phyloP scores from a whole-genome alignment of 2,797 vertebrate species.

The Pantherophis vulpinus region DNA sequence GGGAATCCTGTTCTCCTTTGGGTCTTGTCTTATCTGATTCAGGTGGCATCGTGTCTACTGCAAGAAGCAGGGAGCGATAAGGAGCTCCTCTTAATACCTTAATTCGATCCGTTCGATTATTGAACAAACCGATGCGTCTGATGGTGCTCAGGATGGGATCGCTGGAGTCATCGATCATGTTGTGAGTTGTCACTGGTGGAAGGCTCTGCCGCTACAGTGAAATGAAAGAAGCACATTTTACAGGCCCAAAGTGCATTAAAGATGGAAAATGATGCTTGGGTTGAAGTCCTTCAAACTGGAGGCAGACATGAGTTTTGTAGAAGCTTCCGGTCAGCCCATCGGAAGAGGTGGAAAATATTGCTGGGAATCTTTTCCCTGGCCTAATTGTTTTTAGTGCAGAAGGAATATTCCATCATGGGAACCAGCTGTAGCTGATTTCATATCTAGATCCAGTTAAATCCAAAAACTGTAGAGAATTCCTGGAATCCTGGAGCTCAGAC shows the following conservation, averaged over 20 bases:
- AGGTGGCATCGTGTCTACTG: background rate
- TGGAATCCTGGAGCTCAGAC: background rate
- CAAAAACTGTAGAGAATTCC: background rate
- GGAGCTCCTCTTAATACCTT: constrained; percentile 74
- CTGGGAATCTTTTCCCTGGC: background rate
- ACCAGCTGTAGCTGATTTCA: background rate
- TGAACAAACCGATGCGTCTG: constrained; percentile 89
- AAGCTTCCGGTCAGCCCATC: background rate
- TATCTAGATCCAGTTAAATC: background rate
- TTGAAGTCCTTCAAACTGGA: background rate
- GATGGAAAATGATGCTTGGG: background rate
- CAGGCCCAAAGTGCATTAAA: background rate
- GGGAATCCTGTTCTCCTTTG: background rate
- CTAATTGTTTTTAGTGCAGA: background rate
- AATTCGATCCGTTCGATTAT: constrained; percentile 86
- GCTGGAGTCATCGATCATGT: constrained; percentile 87
- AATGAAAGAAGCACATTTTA: background rate
- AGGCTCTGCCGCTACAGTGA: constrained; percentile 83
- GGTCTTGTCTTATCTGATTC: background rate
- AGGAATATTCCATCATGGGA: background rate
- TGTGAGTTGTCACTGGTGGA: constrained; percentile 97
- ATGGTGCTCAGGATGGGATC: constrained; percentile 92
- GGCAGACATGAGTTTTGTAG: background rate
- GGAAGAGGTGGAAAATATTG: background rate
- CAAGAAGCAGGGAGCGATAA: background rate